Base-by-base conservation (phyloP, 2,888 invertebrate species). In the Chloroclystis v-ata region DNA sequence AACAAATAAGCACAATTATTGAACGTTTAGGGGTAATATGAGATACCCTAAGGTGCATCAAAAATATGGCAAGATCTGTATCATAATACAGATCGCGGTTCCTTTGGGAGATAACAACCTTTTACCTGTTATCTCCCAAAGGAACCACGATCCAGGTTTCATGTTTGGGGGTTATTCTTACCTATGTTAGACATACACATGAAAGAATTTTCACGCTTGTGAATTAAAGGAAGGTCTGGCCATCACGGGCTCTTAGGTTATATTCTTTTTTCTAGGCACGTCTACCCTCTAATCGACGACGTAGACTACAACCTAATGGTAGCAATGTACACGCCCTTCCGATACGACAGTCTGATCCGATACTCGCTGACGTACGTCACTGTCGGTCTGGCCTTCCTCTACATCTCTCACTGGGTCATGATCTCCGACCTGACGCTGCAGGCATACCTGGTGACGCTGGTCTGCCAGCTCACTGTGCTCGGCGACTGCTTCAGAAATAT, bases 281-380 rank as follows among this genome's bases (percentile, higher is more conserved):
- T 67, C 0, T 78, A 69, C 40, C 81, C 82, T 1, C 37, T 83
- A 26, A 43, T 82, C 9, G 85, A 84, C 14, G 82, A 82, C 5
- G 26, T 82, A 2, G 80, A 82, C 0, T 83, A 82, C 61, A 84
- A 85, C 47, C 52, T 84, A 1, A 69, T 76, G 35, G 70, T 78
- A 0, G 65, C 68, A 29, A 35, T 0, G 54, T 81, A 0, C 65
- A 66, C 3, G 37, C 83, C 83, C 0, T 77, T 72, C 46, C 46
- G 65, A 37, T 80, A 76, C 61, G 50, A 57, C 35, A 67, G 65
- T 0, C 64, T 71, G 0, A 4, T 6, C 0, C 35, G 58, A 1
- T 85, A 84, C 50, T 56, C 72, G 0, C 6, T 69, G 1, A 64
- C 68, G 0, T 84, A 84, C 43, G 37, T 71, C 0, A 6, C 54